Evolutionary conservation across 2,113 vertebrate genomes (phyloP).

Genomic region (Corydoras maculifer): DNA sequence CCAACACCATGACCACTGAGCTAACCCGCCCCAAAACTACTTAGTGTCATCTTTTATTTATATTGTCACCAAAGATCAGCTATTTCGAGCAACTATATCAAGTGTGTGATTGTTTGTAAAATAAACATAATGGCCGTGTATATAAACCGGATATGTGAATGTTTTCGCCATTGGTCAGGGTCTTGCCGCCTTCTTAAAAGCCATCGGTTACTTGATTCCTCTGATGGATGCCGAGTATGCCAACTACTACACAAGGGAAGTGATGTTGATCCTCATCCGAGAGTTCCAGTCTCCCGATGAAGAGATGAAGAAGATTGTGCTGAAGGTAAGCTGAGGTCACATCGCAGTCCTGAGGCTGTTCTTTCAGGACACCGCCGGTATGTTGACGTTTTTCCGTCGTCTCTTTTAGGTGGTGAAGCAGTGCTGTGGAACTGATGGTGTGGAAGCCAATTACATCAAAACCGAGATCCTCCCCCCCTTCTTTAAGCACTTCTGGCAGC

Average conservation of each 20-base stretch:
- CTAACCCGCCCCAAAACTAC: no score
- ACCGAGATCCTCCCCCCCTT: conserved; percentile 97
- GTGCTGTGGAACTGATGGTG: conserved; percentile 96
- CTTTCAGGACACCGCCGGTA: no score
- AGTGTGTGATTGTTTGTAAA: no score
- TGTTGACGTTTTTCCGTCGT: conserved; percentile 32
- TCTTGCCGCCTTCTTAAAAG: conserved; percentile 96
- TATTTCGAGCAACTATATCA: no score
- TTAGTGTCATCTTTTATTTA: no score
- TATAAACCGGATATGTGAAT: neutral
- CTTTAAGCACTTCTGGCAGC: conserved; percentile 99
- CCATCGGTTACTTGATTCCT: conserved; percentile 96
- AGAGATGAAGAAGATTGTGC: conserved; percentile 98
- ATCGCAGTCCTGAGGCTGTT: no score
- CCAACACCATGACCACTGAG: no score
- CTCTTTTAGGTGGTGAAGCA: conserved; percentile 88
- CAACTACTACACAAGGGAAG: conserved; percentile 97
- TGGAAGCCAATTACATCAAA: conserved; percentile 98
- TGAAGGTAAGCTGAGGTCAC: conserved; percentile 67
- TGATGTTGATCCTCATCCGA: conserved; percentile 98
- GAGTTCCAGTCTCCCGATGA: conserved; percentile 99
- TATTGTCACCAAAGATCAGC: no score
- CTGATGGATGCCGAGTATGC: conserved; percentile 98
- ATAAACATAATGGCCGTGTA: no score
- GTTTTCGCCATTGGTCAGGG: conserved; percentile 62